Base-by-base conservation (phyloP, 2,113 vertebrate genomes). In the Melanerpes aurifrons region DNA sequence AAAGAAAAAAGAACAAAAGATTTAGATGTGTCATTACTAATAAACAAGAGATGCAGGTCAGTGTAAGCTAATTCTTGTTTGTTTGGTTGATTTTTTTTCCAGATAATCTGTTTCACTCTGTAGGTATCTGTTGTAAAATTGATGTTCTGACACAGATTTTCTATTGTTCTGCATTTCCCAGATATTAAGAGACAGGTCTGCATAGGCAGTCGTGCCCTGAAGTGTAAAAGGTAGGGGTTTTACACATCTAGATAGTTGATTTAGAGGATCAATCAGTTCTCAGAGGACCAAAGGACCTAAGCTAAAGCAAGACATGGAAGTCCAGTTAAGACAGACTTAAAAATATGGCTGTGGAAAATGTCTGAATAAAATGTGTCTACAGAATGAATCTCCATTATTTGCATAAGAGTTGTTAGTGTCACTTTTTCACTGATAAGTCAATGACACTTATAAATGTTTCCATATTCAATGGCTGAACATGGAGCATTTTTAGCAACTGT, bases 301-400 rank as follows among this genome's bases (percentile, higher is more conserved):
- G 3, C 4, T 77, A 67, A 70, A 79, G 29, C n/a, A 74, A 90
- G 72, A 94, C 77, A 73, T 0, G 0, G 11, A 87, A 83, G 35
- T 79, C n/a, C 53, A 61, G 35, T 53, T 82, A 62, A 87, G 29
- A 66, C 5, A 87, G 24, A 70, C 43, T 76, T 73, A 24, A 86
- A 94, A 83, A 74, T 69, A 66, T 6, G 24, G 54, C 26, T 14
- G n/a, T 71, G 54, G 43, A 73, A 71, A 61, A 83, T 83, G 28
- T 54, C 45, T 90, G 72, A n/a, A 63, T 82, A 31, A 80, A 92
- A 80, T 70, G 76, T 83, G 82, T 77, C 86, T 85, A n/a, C n/a
- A 64, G n/a, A 67, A 82, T 56, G 76, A 80, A 54, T 80, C 67
- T 93, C 3, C 10, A 28, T 5, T 22, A 28, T 81, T 83, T 86